A percentile compares a stretch with the other conserved stretches of the same genome.
phyloP scores from a whole-genome alignment of 1,140 invertebrate genomes.

The Bicyclus anynana region DNA sequence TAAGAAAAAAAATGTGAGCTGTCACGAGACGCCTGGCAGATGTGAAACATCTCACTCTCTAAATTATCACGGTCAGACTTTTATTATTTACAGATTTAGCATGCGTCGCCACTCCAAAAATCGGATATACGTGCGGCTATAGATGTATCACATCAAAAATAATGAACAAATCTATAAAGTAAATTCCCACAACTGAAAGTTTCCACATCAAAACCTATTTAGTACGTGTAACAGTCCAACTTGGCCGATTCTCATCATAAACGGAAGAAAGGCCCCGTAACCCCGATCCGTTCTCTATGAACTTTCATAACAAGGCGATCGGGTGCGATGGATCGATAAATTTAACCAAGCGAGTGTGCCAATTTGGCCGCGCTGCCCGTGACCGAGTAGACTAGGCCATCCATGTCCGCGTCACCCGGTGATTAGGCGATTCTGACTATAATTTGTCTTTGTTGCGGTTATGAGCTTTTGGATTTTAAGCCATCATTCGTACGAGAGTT shows the following conservation, averaged over 20 bases:
- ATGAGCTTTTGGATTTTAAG: too few relatives aligned
- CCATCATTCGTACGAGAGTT: neutral
- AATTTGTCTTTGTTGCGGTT: conserved; percentile 5
- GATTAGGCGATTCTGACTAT: conserved; percentile 1
- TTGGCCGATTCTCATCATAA: neutral
- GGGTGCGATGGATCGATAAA: conserved; percentile 53
- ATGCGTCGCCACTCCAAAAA: too few relatives aligned
- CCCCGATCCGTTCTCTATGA: conserved; percentile 10
- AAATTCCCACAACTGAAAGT: too few relatives aligned
- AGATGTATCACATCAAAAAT: too few relatives aligned
- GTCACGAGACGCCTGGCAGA: too few relatives aligned
- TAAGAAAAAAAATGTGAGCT: too few relatives aligned
- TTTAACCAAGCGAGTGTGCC: conserved; percentile 53
- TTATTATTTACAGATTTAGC: too few relatives aligned
- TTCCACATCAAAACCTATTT: too few relatives aligned
- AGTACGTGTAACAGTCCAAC: neutral
- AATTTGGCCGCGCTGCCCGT: conserved; percentile 54
- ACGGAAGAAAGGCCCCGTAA: conserved; percentile 1
- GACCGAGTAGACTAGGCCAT: conserved; percentile 38
- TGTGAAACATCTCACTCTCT: too few relatives aligned
- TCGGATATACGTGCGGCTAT: too few relatives aligned
- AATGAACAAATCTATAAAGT: too few relatives aligned
- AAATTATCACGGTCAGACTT: too few relatives aligned
- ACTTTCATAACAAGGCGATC: conserved; percentile 38
- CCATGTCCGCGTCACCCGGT: conserved; percentile 19